These are phyloP conservation scores for human DNA, from an alignment of 2,113 vertebrate genomes.

Conservation along the genomic window DNA sequence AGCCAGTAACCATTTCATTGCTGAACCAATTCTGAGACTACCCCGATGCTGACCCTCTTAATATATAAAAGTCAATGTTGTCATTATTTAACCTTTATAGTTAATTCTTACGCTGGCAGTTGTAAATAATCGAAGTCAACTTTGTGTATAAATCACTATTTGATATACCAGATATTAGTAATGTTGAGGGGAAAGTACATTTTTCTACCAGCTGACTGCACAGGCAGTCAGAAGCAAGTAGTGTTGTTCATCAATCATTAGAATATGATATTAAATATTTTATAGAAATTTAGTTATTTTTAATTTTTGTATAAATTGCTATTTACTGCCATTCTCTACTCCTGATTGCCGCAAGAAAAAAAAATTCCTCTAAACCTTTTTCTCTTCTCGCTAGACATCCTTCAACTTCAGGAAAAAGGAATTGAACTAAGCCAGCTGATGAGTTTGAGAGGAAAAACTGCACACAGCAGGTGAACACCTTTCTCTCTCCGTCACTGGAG, in stretches of 20 bases:
- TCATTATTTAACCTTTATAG: not conserved
- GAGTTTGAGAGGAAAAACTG: not conserved
- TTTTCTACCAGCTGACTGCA: not conserved
- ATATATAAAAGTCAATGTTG: not conserved
- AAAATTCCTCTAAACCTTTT: not conserved
- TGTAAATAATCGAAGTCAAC: not conserved
- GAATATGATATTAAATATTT: not conserved
- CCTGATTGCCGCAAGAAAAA: not conserved
- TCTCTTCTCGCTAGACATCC: not conserved
- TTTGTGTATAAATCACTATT: not conserved
- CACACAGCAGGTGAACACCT: fast-evolving
- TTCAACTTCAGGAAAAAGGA: not conserved
- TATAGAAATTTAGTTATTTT: not conserved
- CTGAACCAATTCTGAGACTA: not conserved
- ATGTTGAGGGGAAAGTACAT: not conserved
- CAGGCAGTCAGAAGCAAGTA: not conserved
- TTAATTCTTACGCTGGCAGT: not conserved
- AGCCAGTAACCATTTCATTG: not conserved
- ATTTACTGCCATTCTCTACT: not conserved
- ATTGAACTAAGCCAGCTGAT: not conserved
- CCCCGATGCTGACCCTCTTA: not conserved
- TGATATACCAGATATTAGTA: not conserved
- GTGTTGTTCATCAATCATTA: not conserved
- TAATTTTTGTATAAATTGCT: not conserved
- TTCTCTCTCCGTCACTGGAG: not conserved